Evolutionary conservation across 2,888 invertebrate species (phyloP), one percentile per base, ranked within the genome.

Genomic region (Unio pictorum): DNA sequence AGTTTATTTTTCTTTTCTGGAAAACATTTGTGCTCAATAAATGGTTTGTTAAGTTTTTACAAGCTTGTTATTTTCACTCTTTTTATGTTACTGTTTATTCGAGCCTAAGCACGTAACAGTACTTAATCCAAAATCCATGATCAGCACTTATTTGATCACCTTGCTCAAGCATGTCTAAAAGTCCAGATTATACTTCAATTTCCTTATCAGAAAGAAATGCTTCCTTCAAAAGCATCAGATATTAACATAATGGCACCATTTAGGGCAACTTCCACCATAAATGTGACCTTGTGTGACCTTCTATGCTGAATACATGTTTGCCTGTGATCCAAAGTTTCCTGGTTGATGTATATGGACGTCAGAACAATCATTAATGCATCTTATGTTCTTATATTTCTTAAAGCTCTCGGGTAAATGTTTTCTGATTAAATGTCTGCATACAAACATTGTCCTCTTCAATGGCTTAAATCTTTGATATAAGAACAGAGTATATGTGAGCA

Each of bases 351-450:
- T 61, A 61, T 8, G 45, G 1, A 69, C 61, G 30, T 69, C 68
- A 23, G 66, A 66, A 30, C 62, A 69, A 26, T 69, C 66, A 58
- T 34, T 66, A 18, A 69, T 65, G 30, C 69, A 65, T 15, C 58
- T 1, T 15, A 69, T 66, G 55, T 69, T 66, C 15, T 68, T 68
- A 30, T 68, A 60, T 55, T 68, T 68, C 55, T 64, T 64, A 30
- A 61, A 58, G 45, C 34, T 45, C 59, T 58, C 30, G 6, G 58
- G 45, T 30, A 65, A n/a, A 30, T 64, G 58, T 26, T 68, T 68
- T 18, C 60, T 61, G 4, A 67, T 20, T 56, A 56, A 56, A 28
- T 15, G 34, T 62, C 67, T 30, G 15, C 11, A 5, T 7, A 58
- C 8, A 67, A 56, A 61, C 61, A 67, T 67, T 11, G 18, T 18